Conservation (phyloP, 2,888 invertebrate genomes). For the Nemotelus nigrinus region DNA sequence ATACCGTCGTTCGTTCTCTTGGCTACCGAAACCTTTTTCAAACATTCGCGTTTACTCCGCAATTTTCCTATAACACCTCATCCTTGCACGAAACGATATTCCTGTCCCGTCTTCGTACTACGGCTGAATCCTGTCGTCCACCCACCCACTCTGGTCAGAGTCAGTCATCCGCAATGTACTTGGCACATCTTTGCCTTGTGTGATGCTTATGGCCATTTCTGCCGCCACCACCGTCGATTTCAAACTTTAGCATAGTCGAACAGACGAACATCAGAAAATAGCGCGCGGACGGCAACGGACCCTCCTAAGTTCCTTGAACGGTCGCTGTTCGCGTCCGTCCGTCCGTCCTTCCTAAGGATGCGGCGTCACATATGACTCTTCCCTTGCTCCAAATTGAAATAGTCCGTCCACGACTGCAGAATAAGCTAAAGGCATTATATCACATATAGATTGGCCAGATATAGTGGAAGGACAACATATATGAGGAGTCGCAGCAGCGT, state of each 20-base stretch:
- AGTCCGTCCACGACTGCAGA: constrained; percentile 18
- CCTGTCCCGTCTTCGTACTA: constrained; percentile 9
- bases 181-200: constrained; percentile 44
- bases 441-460: constrained; percentile 44
- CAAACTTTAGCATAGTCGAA: constrained; percentile 41
- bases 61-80: constrained; percentile 44
- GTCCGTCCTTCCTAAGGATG: constrained; percentile 35
- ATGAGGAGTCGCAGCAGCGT: background rate
- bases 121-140: constrained; percentile 13
- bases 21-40: constrained; percentile 43
- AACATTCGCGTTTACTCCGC: constrained; percentile 43
- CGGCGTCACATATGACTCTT: constrained; percentile 36
- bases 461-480: constrained; percentile 21
- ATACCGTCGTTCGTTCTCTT: constrained; percentile 26
- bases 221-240: constrained; percentile 23
- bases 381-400: constrained; percentile 5
- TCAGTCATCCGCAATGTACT: constrained; percentile 39
- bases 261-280: constrained; percentile 41
- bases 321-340: constrained; percentile 20
- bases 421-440: constrained; percentile 29
- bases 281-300: constrained; percentile 22
- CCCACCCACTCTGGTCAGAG: constrained; percentile 30
- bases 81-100: constrained; percentile 33
- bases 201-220: constrained; percentile 32
- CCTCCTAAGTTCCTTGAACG: constrained; percentile 15